These are phyloP conservation scores for Phoenicopterus ruber DNA, from an alignment of 2,113 vertebrate species.

Conservation along the genomic window DNA sequence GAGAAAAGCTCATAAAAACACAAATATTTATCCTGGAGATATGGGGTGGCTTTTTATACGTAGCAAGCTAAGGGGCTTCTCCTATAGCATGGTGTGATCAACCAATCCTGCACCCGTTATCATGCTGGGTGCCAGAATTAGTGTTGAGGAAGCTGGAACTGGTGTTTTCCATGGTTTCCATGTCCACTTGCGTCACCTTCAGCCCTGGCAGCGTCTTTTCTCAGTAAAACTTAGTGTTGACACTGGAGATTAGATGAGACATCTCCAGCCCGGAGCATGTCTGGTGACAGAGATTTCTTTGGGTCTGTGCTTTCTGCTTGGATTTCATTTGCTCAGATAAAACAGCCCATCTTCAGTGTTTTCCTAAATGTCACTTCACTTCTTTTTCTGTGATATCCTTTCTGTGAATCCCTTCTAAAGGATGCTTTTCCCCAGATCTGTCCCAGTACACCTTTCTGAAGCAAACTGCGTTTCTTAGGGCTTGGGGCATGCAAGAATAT, in stretches of 20 bases:
- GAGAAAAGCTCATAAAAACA: neutral
- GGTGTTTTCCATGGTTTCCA: neutral
- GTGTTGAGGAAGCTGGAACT: neutral
- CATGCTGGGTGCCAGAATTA: neutral
- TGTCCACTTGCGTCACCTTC: neutral
- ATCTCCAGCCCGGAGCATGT: neutral
- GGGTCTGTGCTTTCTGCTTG: neutral
- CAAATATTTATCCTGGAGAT: slow-evolving; percentile 1
- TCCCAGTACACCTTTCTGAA: neutral
- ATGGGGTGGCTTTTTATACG: neutral
- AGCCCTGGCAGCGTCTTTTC: neutral
- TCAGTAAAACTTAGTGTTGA: neutral
- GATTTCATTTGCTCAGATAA: neutral
- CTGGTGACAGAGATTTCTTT: neutral
- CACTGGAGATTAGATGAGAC: neutral
- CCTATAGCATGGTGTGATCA: neutral
- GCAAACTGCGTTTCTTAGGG: neutral
- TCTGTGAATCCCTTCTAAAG: neutral
- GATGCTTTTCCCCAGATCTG: neutral
- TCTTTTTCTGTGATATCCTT: neutral
- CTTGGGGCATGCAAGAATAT: neutral
- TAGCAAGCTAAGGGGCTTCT: neutral
- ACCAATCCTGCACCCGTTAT: neutral
- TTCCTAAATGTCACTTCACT: neutral
- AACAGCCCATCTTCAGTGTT: neutral